Percentiles rank a stretch among this genome's conserved stretches.
phyloP scores from a whole-genome alignment of 2,888 invertebrate species.

The Drosophila mimetica region DNA sequence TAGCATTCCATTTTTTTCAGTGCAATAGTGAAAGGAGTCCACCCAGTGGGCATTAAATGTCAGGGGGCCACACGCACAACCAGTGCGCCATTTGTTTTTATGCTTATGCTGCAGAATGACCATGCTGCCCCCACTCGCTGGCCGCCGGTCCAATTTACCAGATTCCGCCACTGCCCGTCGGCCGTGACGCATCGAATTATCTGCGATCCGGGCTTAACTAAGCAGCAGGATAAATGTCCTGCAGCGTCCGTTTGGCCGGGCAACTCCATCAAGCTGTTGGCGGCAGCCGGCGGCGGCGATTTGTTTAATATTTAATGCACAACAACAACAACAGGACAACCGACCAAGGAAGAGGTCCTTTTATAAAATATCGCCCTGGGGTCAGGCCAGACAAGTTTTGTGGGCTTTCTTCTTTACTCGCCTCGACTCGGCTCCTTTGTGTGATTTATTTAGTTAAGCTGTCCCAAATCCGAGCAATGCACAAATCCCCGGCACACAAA shows the following conservation, averaged over 20 bases:
- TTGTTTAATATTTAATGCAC: slow-evolving; percentile 56
- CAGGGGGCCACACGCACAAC: slow-evolving; percentile 31
- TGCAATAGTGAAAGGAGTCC: neutral
- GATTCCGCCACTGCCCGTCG: slow-evolving; percentile 39
- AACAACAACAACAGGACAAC: no score
- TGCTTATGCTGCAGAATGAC: slow-evolving; percentile 64
- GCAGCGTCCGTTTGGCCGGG: slow-evolving; percentile 20
- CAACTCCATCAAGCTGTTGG: slow-evolving; percentile 65
- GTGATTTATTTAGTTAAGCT: slow-evolving; percentile 78
- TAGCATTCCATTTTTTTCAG: neutral
- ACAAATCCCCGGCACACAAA: slow-evolving; percentile 68
- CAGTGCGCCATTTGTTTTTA: slow-evolving; percentile 40
- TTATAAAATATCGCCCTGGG: slow-evolving; percentile 56
- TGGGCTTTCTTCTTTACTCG: slow-evolving; percentile 33
- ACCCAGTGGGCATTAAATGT: slow-evolving; percentile 57
- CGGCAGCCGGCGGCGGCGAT: slow-evolving; percentile 53
- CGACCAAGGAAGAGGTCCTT: slow-evolving; percentile 26
- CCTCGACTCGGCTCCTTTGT: slow-evolving; percentile 42
- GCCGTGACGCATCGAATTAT: slow-evolving; percentile 68
- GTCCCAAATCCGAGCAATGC: slow-evolving; percentile 65
- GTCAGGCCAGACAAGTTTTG: slow-evolving; percentile 48
- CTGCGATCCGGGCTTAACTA: slow-evolving; percentile 75
- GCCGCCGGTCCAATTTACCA: slow-evolving; percentile 25
- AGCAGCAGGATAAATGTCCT: slow-evolving; percentile 73
- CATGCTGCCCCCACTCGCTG: neutral